A percentile compares a stretch with the other conserved stretches of the same genome.
These are phyloP conservation scores for Tachina fera DNA, from an alignment of 2,888 invertebrate genomes.

Conservation along the genomic window DNA sequence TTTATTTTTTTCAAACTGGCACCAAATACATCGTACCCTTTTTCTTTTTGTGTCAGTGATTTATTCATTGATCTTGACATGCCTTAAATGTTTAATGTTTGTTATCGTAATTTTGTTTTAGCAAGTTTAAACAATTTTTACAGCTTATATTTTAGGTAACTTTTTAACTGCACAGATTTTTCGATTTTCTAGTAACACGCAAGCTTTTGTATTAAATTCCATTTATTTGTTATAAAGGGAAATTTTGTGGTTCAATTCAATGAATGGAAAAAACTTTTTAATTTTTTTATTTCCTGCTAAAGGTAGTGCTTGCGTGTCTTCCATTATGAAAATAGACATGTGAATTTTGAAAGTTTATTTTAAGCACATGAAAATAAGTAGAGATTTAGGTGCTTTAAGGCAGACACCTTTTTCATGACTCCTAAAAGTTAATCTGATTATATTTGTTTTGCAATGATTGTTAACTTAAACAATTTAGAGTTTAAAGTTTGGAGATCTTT, in stretches of 20 bases:
- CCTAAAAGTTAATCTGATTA: too few species aligned
- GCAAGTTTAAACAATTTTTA: slow-evolving; percentile 42
- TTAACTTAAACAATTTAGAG: too few species aligned
- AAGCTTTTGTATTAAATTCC: slow-evolving; percentile 22
- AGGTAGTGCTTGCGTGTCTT: slow-evolving; percentile 33
- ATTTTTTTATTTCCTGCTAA: slow-evolving; percentile 47
- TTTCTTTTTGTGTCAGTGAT: slow-evolving; percentile 25
- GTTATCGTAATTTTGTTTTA: slow-evolving; percentile 46
- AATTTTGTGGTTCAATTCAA: slow-evolving; percentile 32
- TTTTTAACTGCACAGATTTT: slow-evolving; percentile 20
- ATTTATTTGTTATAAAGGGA: background rate
- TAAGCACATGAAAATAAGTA: too few species aligned
- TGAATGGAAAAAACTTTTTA: slow-evolving; percentile 16
- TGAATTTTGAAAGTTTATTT: background rate
- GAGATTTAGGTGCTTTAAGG: too few species aligned
- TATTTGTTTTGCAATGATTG: too few species aligned
- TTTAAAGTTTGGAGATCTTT: too few species aligned
- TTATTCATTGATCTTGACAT: slow-evolving; percentile 54
- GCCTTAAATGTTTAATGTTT: slow-evolving; percentile 58
- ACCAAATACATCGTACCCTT: background rate
- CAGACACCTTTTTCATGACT: too few species aligned
- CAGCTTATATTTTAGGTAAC: slow-evolving; percentile 20
- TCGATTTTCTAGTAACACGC: slow-evolving; percentile 53
- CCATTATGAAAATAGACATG: background rate
- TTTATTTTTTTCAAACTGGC: background rate